Conservation (phyloP, 2,888 invertebrate genomes). For the Lomographa bimaculata region DNA sequence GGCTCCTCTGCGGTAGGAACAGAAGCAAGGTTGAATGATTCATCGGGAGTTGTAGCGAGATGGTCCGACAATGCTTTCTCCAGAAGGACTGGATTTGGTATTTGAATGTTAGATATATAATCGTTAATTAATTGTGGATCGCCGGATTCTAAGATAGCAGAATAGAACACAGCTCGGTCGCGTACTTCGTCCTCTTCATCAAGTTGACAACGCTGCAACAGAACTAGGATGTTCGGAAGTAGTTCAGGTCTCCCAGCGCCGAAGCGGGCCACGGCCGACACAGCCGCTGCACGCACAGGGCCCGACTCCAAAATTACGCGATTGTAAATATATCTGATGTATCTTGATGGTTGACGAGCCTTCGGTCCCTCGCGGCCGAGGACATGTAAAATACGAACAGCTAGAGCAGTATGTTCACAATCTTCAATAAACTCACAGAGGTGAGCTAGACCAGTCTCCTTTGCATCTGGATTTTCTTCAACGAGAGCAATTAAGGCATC, state of each 20-base stretch:
- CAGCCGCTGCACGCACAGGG: constrained; percentile 97
- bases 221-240: constrained; percentile 88
- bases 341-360: constrained; percentile 95
- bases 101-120: constrained; percentile 89
- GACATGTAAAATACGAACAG: constrained; percentile 97
- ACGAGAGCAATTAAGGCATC: constrained; percentile 99
- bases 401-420: constrained; percentile 98
- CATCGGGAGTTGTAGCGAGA: constrained; percentile 86
- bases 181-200: constrained; percentile 99
- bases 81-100: constrained; percentile 93
- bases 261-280: constrained; percentile 98
- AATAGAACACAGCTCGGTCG: constrained; percentile 98
- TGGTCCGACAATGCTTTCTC: constrained; percentile 95
- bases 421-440: constrained; percentile 99
- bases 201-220: constrained; percentile 94
- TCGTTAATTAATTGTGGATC: constrained; percentile 89
- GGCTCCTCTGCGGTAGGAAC: constrained; percentile 95
- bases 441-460: constrained; percentile 97
- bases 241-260: constrained; percentile 93
- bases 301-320: constrained; percentile 98
- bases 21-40: constrained; percentile 92
- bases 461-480: constrained; percentile 98
- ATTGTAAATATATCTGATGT: constrained; percentile 93
- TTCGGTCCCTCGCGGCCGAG: constrained; percentile 98
- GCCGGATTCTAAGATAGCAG: constrained; percentile 89